Evolutionary conservation across 1,140 invertebrate genomes (phyloP), one percentile per base, ranked within the genome.

Genomic region (Arctopsyche grandis): DNA sequence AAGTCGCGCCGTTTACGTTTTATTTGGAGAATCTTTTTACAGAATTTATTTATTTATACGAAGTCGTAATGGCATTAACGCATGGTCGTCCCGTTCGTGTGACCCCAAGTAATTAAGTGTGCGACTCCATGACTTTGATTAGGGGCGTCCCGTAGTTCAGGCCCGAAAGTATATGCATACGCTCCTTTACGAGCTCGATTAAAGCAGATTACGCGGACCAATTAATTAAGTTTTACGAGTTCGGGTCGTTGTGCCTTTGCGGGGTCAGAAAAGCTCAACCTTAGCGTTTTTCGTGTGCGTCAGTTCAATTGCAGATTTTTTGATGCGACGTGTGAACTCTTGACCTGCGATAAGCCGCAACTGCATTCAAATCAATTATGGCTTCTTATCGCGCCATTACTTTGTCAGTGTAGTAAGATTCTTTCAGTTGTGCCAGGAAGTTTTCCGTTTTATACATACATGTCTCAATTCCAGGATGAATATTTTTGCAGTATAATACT

Each of bases 171-270:
- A 16, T 52, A 52, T 52, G 48, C 48, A 52, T 66, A 22, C 5
- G 24, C 63, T 24, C 24, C 24, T 66, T 66, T 66, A 66, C 10
- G 24, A 29, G 22, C 63, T 9, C 24, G 63, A 66, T 66, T 66
- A 66, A 26, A 66, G 24, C 63, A 24, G 63, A 66, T 66, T 66
- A 66, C 63, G 63, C 63, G 24, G 14, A 26, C 22, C 63, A 24
- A 66, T 66, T 66, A 66, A 66, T 66, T 66, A 66, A 3, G 24
- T 66, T 52, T 22, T 12, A 66, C 24, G 21, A 12, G 24, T 9
- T 22, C 63, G 21, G 63, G 63, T 66, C 63, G 24, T 66, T 66
- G 63, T 10, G 58, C 63, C 14, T 66, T 22, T 10, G 9, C 5
- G n/a, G 19, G 21, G 16, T 21, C 56, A 60, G 56, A 19, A 19